Percentiles rank a stretch among this genome's conserved stretches.
Evolutionary conservation across 2,797 vertebrate genomes (phyloP).

Genomic region (Melanotaenia parkinsoni): DNA sequence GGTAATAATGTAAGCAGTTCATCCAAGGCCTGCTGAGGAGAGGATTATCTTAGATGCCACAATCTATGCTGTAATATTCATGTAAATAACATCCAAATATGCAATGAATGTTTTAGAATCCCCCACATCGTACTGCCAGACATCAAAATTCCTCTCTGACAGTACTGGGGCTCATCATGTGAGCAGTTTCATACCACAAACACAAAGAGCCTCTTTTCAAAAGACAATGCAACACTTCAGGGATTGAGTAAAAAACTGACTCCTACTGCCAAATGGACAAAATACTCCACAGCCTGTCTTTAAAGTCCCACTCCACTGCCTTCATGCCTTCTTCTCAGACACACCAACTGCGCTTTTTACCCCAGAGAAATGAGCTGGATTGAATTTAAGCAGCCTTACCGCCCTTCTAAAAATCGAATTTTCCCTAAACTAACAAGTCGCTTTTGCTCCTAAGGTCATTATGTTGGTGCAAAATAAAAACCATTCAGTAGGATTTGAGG

Average conservation of each 20-base stretch:
- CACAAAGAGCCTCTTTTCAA: conserved; percentile 71
- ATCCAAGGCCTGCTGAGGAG: conserved; percentile 32
- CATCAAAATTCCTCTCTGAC: conserved; percentile 69
- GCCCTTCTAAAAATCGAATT: conserved; percentile 41
- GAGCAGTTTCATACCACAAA: conserved; percentile 58
- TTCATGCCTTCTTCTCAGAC: conserved; percentile 52
- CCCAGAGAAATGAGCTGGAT: conserved; percentile 42
- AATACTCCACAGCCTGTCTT: conserved; percentile 64
- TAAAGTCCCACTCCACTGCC: conserved; percentile 53
- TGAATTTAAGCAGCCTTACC: conserved; percentile 45
- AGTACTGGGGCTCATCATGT: conserved; percentile 68
- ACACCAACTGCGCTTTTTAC: conserved; percentile 38
- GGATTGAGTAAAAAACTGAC: conserved; percentile 62
- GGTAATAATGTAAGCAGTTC: conserved; percentile 54
- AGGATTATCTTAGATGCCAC: conserved; percentile 43
- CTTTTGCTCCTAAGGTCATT: conserved; percentile 24
- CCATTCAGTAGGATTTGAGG: conserved; percentile 12
- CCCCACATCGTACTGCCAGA: conserved; percentile 41
- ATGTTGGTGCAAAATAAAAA: conserved; percentile 35
- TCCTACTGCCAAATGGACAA: conserved; percentile 70
- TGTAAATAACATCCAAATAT: conserved; percentile 66
- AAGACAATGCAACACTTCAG: conserved; percentile 77
- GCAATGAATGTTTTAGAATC: conserved; percentile 65
- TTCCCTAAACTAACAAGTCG: conserved; percentile 47
- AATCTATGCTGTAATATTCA: conserved; percentile 49